Percentiles rank a stretch among this genome's conserved stretches.
These are phyloP conservation scores for Stenodera caucasica DNA, from an alignment of 2,888 invertebrate species.

Conservation along the genomic window DNA sequence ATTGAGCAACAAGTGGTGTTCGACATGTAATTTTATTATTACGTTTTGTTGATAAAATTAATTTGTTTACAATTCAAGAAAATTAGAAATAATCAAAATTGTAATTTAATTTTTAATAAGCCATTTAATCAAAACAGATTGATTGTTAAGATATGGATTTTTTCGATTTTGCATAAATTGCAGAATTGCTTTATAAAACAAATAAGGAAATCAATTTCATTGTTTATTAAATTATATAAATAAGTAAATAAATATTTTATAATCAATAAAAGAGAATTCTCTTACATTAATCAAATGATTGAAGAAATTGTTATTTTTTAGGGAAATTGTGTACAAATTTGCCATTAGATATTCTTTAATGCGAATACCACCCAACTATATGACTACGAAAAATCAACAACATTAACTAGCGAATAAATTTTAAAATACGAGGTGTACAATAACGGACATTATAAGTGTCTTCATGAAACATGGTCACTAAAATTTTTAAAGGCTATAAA, in stretches of 20 bases:
- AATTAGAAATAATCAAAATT: neutral
- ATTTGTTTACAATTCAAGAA: constrained; percentile 2
- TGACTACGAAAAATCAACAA: constrained; percentile 10
- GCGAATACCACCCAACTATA: constrained; percentile 9
- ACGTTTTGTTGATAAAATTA: neutral
- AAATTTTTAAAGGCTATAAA: constrained; percentile 27
- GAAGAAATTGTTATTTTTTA: neutral
- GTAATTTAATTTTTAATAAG: neutral
- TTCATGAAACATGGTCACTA: constrained; percentile 28
- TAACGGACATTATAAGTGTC: constrained; percentile 29
- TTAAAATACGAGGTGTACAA: constrained; percentile 30
- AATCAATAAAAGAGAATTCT: too few relatives aligned
- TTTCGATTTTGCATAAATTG: too few relatives aligned
- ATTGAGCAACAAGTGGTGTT: too few relatives aligned
- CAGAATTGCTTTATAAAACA: neutral
- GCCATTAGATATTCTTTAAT: constrained; percentile 16
- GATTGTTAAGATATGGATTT: too few relatives aligned
- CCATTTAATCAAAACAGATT: too few relatives aligned
- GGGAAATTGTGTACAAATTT: neutral
- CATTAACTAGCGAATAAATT: constrained; percentile 18
- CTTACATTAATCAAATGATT: too few relatives aligned
- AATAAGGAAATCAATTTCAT: constrained; percentile 3
- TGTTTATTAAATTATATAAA: constrained; percentile 5
- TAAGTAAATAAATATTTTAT: too few relatives aligned
- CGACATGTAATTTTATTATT: neutral